Evolutionary conservation across 2,888 invertebrate genomes (phyloP).

Genomic region (Perdita meconis): DNA sequence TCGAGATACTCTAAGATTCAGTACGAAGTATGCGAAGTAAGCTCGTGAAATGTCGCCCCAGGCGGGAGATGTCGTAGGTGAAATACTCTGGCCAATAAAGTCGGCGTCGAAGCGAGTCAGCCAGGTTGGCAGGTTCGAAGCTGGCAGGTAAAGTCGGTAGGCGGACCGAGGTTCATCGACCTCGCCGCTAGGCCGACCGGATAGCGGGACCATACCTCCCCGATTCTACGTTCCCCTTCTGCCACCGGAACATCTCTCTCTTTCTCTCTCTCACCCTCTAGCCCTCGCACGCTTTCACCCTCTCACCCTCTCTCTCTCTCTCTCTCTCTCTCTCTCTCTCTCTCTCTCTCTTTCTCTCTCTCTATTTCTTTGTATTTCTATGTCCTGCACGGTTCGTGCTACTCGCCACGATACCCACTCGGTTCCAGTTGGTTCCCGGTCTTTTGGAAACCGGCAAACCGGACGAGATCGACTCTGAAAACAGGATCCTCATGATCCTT

Average conservation of each 20-base stretch:
- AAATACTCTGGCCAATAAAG: constrained; percentile 47
- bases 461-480: constrained; percentile 3
- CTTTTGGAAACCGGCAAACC: constrained; percentile 17
- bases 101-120: constrained; percentile 31
- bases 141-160: constrained; percentile 83
- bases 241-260: constrained; percentile 31
- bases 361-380: constrained; percentile 28
- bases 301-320: constrained; percentile 24
- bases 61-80: constrained; percentile 48
- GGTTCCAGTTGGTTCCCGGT: background rate
- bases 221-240: constrained; percentile 78
- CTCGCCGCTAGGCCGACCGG: constrained; percentile 83
- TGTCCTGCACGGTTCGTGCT: constrained; percentile 10
- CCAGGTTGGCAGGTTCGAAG: constrained; percentile 68
- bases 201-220: constrained; percentile 84
- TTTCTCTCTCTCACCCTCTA: too few species aligned
- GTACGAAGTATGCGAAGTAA: too few species aligned
- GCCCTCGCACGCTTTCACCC: too few species aligned
- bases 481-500: background rate
- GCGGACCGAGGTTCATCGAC: constrained; percentile 83
- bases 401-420: constrained; percentile 10
- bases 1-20: too few species aligned
- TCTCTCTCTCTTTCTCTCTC: constrained; percentile 13
- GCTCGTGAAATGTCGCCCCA: too few species aligned
- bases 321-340: constrained; percentile 22